Conservation (phyloP, 2,113 vertebrate species). For the Motacilla alba region DNA sequence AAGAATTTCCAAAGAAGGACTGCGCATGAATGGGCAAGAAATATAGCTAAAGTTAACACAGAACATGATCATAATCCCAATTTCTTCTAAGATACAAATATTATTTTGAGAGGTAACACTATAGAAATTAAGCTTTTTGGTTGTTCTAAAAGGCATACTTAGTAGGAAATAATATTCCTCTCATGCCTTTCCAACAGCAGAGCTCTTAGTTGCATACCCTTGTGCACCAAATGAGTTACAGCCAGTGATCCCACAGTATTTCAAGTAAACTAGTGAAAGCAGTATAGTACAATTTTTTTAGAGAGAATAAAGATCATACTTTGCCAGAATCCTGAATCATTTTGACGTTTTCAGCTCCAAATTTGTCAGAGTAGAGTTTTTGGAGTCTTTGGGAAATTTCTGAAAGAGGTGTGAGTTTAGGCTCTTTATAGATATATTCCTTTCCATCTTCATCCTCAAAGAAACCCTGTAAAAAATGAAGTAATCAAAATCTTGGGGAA, state of each 20-base stretch:
- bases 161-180: neutral
- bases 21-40: neutral
- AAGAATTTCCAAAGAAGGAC: neutral
- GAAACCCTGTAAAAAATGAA: slow-evolving; percentile 81
- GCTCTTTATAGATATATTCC: slow-evolving; percentile 99
- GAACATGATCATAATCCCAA: neutral
- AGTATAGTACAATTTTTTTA: neutral
- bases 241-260: neutral
- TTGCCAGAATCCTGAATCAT: slow-evolving; percentile 98
- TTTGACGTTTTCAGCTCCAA: slow-evolving; percentile 96
- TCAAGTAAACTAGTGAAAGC: neutral
- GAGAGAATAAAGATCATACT: slow-evolving; percentile 69
- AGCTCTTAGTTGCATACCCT: neutral
- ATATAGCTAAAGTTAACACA: neutral
- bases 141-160: neutral
- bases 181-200: neutral
- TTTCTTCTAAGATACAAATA: neutral
- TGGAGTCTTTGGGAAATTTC: slow-evolving; percentile 97
- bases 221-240: neutral
- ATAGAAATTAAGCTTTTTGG: neutral
- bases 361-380: slow-evolving; percentile 98
- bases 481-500: neutral
- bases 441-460: slow-evolving; percentile 98
- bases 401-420: slow-evolving; percentile 93
- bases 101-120: neutral